These are phyloP conservation scores for Hymenochirus boettgeri DNA, from an alignment of 2,113 vertebrate genomes.

Conservation along the genomic window DNA sequence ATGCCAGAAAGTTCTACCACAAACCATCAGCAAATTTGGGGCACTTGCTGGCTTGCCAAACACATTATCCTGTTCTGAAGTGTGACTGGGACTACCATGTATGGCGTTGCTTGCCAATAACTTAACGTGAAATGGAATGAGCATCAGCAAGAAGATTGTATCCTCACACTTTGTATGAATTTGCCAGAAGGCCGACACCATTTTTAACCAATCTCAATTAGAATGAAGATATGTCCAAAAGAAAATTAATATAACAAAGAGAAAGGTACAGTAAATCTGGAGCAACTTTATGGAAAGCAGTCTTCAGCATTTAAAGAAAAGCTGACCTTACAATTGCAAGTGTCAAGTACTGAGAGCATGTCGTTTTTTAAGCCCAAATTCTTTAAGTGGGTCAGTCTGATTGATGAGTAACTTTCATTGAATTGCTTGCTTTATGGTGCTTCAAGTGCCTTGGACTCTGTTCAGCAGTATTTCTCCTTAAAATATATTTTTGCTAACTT, in stretches of 20 bases:
- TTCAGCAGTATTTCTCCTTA: constrained; percentile 43
- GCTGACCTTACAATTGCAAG: constrained; percentile 44
- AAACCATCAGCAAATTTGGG: constrained; percentile 41
- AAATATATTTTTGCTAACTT: constrained; percentile 29
- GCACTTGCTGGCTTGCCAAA: constrained; percentile 51
- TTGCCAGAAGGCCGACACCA: constrained; percentile 56
- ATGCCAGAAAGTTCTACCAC: constrained; percentile 51
- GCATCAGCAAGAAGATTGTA: constrained; percentile 37
- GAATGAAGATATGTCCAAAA: constrained; percentile 49
- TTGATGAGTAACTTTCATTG: constrained; percentile 67
- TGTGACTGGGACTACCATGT: constrained; percentile 61
- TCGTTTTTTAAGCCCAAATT: constrained; percentile 58
- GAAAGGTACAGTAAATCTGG: constrained; percentile 59
- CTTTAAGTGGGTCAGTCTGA: constrained; percentile 67
- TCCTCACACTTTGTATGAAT: constrained; percentile 44
- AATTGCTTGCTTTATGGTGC: constrained; percentile 56
- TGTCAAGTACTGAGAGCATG: constrained; percentile 66
- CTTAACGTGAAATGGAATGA: constrained; percentile 53
- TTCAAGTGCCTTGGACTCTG: constrained; percentile 51
- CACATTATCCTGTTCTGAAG: constrained; percentile 53
- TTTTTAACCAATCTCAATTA: constrained; percentile 47
- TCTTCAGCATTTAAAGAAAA: constrained; percentile 48
- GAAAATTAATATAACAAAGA: constrained; percentile 49
- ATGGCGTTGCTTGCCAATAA: constrained; percentile 56
- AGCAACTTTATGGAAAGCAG: constrained; percentile 58